Base-by-base conservation (phyloP, 2,113 vertebrate genomes). In the Pedionomus torquatus region DNA sequence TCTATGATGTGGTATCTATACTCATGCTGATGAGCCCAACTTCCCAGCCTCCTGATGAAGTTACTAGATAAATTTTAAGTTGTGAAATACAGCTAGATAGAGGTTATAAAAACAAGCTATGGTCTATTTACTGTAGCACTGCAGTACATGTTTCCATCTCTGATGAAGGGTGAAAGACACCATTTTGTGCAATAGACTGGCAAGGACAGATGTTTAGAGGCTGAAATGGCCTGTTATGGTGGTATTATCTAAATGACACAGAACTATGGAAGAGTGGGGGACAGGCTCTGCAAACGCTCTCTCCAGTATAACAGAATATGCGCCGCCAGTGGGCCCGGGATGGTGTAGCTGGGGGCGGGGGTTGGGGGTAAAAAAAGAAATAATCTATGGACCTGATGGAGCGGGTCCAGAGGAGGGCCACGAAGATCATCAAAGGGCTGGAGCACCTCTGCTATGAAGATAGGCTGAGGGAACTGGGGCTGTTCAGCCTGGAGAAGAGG, bases 41-140 rank as follows among this genome's bases (percentile, higher is more conserved):
- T 91, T 48, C 64, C 55, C 92, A 95, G 57, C 23, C 86, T 86
- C 89, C 75, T 75, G 68, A 88, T 79, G 77, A 93, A 94, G 69
- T 41, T 77, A 77, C 46, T 57, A 80, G 60, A 95, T 66, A 94
- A 90, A 93, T 6, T 43, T 4, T 52, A 65, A 64, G 51, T 68
- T 88, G 72, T 89, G 75, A 95, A 91, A 96, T 23, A 72, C 68
- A 94, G 78, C 58, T 60, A 91, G 61, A 77, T 66, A 96, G 93
- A 97, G 83, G 76, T 91, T 93, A 96, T 76, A 69, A 83, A 96
- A 97, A 88, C 87, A 89, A 93, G 81, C n/a, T 39, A 61, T 37
- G 25, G 24, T 60, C 91, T 93, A 17, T 79, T 96, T 93, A 96
- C 66, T 69, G 77, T 33, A 84, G 64, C 37, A 80, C 52, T 61